Evolutionary conservation across 1,140 invertebrate species (phyloP), one percentile per base, ranked within the genome.

Genomic region (Drosophila ercepeae): DNA sequence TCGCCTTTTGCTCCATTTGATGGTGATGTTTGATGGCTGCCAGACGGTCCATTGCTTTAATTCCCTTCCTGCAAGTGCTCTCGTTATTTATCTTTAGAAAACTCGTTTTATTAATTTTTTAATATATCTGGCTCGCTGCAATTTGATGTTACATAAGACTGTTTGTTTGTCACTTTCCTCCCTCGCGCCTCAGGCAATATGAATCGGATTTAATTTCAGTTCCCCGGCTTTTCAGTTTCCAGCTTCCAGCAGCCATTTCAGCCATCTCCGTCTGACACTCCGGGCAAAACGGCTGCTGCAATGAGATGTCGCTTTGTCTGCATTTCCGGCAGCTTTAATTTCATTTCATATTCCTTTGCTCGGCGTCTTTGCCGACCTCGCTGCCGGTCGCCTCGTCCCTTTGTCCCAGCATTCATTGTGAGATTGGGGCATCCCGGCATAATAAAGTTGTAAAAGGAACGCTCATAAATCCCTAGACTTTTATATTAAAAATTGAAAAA

Each of bases 321-420:
- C 81, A 86, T 84, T 84, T 84, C 79, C 81, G 76, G 54, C 74
- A 60, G 72, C 81, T 86, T 84, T 86, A 84, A 84, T 86, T 86
- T 75, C 75, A 73, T 81, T 84, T 86, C 71, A 68, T 79, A 69
- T 61, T 73, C 52, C 50, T 13, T 44, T 34, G 46, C 23, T 25
- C n/a, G 13, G 16, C 14, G 25, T 11, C 46, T 34, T 5, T 19
- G 0, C 25, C 14, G 27, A 8, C 3, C 21, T 23, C 21, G 21
- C 21, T n/a, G 21, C 21, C 21, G 3, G 21, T 27, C 7, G 7
- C 9, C 9, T 9, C 29, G 2, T 32, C 16, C 16, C 13, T 21
- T 21, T 21, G 21, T 21, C n/a, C n/a, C n/a, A n/a, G n/a, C 14
- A 11, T 52, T 55, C 39, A 64, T 64, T 73, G 69, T 50, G 50